Conservation (phyloP, 2,113 vertebrate species). For the Indri indri region DNA sequence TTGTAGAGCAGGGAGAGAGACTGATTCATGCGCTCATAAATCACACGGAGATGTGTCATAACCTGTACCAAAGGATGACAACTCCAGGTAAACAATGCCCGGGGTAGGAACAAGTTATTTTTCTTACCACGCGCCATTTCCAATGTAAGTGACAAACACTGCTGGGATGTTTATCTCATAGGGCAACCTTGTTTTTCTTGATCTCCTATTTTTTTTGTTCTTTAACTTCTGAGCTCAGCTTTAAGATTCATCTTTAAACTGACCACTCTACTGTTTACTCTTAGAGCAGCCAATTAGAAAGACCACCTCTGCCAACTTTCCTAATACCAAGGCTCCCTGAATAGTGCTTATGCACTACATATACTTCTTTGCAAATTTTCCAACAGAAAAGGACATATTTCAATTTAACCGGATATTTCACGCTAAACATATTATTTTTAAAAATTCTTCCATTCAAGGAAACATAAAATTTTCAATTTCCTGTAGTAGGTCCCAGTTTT, state of each 20-base stretch:
- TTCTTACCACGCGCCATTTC: background rate
- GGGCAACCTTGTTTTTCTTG: background rate
- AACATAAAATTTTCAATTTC: constrained; percentile 6
- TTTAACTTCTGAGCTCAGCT: background rate
- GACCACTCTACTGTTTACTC: too few species aligned
- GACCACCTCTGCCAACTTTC: background rate
- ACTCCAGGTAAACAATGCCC: background rate
- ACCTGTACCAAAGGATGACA: constrained; percentile 83
- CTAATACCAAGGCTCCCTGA: background rate
- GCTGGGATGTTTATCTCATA: background rate
- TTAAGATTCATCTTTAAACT: background rate
- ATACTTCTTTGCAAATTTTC: background rate
- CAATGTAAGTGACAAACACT: background rate
- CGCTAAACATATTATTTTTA: background rate
- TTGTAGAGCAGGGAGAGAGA: constrained; percentile 98
- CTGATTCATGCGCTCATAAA: constrained; percentile 99
- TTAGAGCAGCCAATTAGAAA: background rate
- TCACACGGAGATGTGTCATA: constrained; percentile 97
- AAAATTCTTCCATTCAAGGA: background rate
- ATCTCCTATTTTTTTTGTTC: background rate
- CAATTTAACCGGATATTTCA: background rate
- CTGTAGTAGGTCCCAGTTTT: background rate
- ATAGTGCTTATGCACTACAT: background rate
- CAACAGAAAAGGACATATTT: background rate
- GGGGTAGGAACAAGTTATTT: background rate